Evolutionary conservation across 2,888 invertebrate genomes (phyloP), one percentile per base, ranked within the genome.

Genomic region (Ashinkailepas kermadecensis): DNA sequence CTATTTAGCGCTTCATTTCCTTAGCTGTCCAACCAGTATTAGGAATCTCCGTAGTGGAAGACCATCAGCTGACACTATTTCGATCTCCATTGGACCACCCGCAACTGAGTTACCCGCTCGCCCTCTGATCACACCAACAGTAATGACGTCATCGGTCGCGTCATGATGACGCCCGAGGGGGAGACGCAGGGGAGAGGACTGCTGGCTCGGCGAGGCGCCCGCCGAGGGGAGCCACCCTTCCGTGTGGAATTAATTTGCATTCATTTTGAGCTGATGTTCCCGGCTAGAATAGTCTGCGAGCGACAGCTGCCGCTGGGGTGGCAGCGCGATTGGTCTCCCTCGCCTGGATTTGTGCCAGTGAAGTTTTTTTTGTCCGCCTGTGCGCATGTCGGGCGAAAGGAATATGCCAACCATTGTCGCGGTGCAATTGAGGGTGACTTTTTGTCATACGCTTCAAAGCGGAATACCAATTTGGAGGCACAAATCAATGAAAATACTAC

Each of bases 191-290:
- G 74, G 21, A 13, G 39, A 74, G 74, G 74, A 54, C 54, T 11
- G 74, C 15, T 21, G 54, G 54, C 11, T 2, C 13, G n/a, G 39
- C 39, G 59, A 9, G 54, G 13, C 39, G 15, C 54, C 21, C 21
- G 23, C 18, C 18, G 15, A 21, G 70, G 74, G 54, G 74, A 74
- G 74, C 54, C 74, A 74, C 74, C 74, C 74, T 74, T 74, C 54
- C 74, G 54, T 9, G 74, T 54, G 54, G 74, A 23, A 74, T 74
- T 74, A 54, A 74, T 74, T 74, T 74, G 74, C 74, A 74, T 74
- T 74, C 18, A 54, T 18, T 39, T 18, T 8, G 74, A 74, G 39
- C 18, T 54, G 74, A 39, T 25, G 21, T 15, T 11, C 59, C 54
- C 74, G 54, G 12, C 54, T 54, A 6, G 74, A 10, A 7, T 8